Base-by-base conservation (phyloP, 2,113 vertebrate genomes). In the Chinchilla lanigera region DNA sequence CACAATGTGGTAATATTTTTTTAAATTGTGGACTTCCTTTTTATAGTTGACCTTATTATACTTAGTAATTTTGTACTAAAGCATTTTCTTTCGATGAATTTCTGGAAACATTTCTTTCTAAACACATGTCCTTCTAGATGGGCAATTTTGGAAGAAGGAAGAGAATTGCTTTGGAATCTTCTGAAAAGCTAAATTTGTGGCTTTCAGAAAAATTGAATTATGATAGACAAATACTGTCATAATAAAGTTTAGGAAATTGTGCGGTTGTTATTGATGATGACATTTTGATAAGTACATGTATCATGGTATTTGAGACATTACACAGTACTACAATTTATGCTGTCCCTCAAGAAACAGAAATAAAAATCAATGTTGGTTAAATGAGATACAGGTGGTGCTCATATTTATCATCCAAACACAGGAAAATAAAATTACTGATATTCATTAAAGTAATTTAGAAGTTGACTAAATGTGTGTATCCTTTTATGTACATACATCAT, bases 361-460 rank as follows among this genome's bases (percentile, higher is more conserved):
- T 24, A 90, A 90, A 47, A 84, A 50, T 44, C 19, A 81, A 52
- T 47, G 44, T 22, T 54, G 12, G 50, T 81, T 63, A 4, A 84
- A 50, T 30, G 17, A 50, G 75, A 2, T 52, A 69, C 41, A 69
- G 5, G 35, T 16, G 63, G 8, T 81, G 33, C 1, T 75, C 41
- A 86, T 19, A 60, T 47, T 86, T 75, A 61, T 83, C 67, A 60
- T 19, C 44, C 20, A 89, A n/a, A 81, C n/a, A 75, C 0, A 89
- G 17, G 1, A 94, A 95, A 90, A 52, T 61, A 47, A 82, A 65
- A 9, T 56, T 80, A 83, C 7, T 54, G 6, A 2, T 63, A 50
- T 30, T 95, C 22, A 89, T 52, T 95, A 73, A 90, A 83, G 65
- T 38, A 50, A 78, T 65, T 87, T 73, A 13, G 73, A 85, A 86